Conservation (phyloP, 2,888 invertebrate genomes). For the Chymomyza fuscimana region DNA sequence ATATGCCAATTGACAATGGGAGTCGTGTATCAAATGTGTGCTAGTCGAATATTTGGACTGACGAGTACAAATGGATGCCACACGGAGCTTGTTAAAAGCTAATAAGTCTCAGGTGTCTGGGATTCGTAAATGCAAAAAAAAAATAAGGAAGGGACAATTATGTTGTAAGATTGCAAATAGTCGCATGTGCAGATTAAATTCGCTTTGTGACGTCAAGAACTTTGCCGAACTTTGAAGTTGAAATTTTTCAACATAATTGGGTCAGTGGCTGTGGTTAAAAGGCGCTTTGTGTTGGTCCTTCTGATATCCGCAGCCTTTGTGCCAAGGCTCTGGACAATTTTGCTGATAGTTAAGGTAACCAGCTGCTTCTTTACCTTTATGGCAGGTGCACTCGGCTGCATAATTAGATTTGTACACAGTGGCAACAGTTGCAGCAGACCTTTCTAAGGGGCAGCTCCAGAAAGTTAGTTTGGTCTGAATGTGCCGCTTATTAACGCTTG, state of each 20-base stretch:
- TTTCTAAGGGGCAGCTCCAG: conserved; percentile 18
- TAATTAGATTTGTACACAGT: conserved; percentile 46
- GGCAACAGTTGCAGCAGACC: conserved; percentile 23
- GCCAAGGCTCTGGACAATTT: conserved; percentile 17
- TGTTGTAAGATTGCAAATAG: conserved; percentile 58
- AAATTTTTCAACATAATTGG: conserved; percentile 64
- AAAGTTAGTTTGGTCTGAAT: not conserved
- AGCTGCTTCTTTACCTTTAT: conserved; percentile 9
- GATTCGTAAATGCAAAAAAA: conserved; percentile 13
- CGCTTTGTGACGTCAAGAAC: conserved; percentile 56
- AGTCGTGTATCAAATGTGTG: conserved; percentile 26
- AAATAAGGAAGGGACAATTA: conserved; percentile 52
- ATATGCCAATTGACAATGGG: conserved; percentile 45
- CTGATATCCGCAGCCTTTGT: conserved; percentile 25
- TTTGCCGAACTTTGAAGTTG: conserved; percentile 7
- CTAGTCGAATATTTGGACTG: conserved; percentile 14
- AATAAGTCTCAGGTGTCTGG: conserved; percentile 67
- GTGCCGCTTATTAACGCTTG: not conserved
- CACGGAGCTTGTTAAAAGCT: conserved; percentile 30
- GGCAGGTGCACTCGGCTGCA: conserved; percentile 1
- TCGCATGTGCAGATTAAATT: conserved; percentile 23
- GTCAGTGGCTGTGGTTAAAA: conserved; percentile 52
- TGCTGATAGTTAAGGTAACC: conserved; percentile 22
- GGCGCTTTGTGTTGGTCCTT: not conserved
- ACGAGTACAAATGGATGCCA: conserved; percentile 15